Evolutionary conservation across 2,888 invertebrate genomes (phyloP), one percentile per base, ranked within the genome.

Genomic region (Ectemnius cavifrons): DNA sequence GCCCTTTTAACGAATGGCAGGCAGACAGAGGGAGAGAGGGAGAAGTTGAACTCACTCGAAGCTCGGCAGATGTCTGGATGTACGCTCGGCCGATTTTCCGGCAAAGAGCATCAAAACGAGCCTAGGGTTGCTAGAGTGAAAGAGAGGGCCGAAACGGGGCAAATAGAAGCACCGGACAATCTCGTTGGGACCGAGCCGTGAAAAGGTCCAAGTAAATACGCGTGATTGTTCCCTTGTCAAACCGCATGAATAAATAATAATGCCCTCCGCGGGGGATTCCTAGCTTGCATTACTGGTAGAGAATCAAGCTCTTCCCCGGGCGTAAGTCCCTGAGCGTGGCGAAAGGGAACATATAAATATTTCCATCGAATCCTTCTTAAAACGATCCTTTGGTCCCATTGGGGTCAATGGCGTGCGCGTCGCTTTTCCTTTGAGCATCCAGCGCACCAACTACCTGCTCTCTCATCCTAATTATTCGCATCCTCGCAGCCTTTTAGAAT

Each of bases 171-270:
- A 28, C 77, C 80, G 81, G 82, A 84, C 84, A 83, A 85, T 86
- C 83, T 86, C 76, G 79, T 23, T 3, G 23, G 23, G 23, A 23
- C 3, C 71, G 79, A 78, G 85, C 78, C 82, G 78, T 84, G 84
- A 85, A 81, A 86, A 82, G 81, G 82, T 70, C 75, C 81, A 73
- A 75, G 83, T 83, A 83, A 83, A 83, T 83, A 83, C 83, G 72
- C 69, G 71, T 83, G 83, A 89, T 89, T 89, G 89, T 89, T 89
- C 88, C 84, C 84, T 87, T 86, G 88, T 88, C 89, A 87, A 87
- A 85, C 83, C 83, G 85, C 88, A 88, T 89, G 89, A 89, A 89
- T 89, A 86, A 89, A 85, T 89, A 89, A 89, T 87, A 88, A 87
- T 81, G 75, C 69, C 61, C 72, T 76, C 74, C 70, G 67, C 62